Evolutionary conservation across 2,797 vertebrate species (phyloP), one percentile per base, ranked within the genome.

Genomic region (Oceanodroma leucorhoa): DNA sequence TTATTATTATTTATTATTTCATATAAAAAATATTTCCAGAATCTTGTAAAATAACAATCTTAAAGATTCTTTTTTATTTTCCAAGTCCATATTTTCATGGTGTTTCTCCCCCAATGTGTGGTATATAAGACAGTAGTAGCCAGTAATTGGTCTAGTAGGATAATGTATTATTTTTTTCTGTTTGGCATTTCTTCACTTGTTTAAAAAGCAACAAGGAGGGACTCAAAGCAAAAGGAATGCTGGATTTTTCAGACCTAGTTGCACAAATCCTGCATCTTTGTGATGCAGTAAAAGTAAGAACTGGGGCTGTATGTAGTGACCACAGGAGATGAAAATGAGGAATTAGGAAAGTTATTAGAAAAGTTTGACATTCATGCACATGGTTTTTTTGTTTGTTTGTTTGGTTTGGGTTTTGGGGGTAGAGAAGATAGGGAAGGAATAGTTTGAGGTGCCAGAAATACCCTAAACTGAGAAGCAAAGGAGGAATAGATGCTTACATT

Each of bases 41-140:
- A 40, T 70, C 16, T 41, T 75, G 11, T 70, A 73, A 85, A 91
- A 57, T 77, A 73, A 40, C 26, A 23, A 58, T 29, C 10, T 78
- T 48, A 48, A 55, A n/a, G 11, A 38, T 71, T 67, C 1, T 54
- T 48, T 71, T 66, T 55, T 53, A n/a, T 67, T 86, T 78, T 79
- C 6, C 45, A 57, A 60, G 22, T 65, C 29, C 10, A 9, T 64
- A 24, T 88, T 90, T 89, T 69, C 27, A 23, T 27, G 38, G 21
- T 32, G 15, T 43, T 75, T 77, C 23, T 9, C 9, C 10, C 26
- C 8, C 5, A 19, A 5, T 1, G 0, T 55, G 6, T 53, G 23
- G 2, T 66, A 14, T 53, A 3, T 62, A 62, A 32, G 15, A 32
- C 14, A 83, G 40, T 8, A 60, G 24, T 29, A 92, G 26, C 10